A percentile compares a stretch with the other conserved stretches of the same genome.
Conservation (phyloP, 2,888 invertebrate species). For the Limnephilus lunatus region DNA sequence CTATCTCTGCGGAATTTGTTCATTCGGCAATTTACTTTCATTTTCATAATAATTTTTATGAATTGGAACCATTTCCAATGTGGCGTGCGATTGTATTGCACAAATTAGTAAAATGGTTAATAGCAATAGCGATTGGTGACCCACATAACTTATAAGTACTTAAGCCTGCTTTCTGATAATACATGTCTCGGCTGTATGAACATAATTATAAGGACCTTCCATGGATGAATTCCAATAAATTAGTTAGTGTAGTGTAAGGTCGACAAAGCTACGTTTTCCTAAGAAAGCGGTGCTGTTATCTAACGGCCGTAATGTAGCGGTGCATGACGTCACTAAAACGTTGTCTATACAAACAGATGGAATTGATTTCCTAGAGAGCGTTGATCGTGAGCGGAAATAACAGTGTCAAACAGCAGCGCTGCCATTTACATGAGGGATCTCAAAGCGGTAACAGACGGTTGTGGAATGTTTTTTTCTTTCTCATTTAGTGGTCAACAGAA, state of each 20-base stretch:
- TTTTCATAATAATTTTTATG: neutral
- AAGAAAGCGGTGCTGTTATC: too few species aligned
- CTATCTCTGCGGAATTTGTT: neutral
- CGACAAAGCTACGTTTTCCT: neutral
- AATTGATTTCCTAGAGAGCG: too few species aligned
- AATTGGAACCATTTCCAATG: neutral
- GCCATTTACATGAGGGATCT: too few species aligned
- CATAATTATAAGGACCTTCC: neutral
- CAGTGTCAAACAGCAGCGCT: too few species aligned
- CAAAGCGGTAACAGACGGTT: too few species aligned
- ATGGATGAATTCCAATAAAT: neutral
- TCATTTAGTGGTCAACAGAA: too few species aligned
- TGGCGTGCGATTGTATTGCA: neutral
- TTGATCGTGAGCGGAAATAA: too few species aligned
- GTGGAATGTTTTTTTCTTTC: too few species aligned
- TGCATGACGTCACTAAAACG: too few species aligned
- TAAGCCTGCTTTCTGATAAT: neutral
- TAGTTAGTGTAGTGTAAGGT: neutral
- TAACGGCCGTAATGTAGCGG: too few species aligned
- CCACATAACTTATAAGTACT: constrained; percentile 10
- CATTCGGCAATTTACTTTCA: constrained; percentile 8
- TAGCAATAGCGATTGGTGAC: neutral
- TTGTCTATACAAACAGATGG: too few species aligned
- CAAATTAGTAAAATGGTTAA: constrained; percentile 9
- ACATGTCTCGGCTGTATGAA: neutral